Base-by-base conservation (phyloP, 1,140 invertebrate genomes). In the Homalodisca vitripennis region DNA sequence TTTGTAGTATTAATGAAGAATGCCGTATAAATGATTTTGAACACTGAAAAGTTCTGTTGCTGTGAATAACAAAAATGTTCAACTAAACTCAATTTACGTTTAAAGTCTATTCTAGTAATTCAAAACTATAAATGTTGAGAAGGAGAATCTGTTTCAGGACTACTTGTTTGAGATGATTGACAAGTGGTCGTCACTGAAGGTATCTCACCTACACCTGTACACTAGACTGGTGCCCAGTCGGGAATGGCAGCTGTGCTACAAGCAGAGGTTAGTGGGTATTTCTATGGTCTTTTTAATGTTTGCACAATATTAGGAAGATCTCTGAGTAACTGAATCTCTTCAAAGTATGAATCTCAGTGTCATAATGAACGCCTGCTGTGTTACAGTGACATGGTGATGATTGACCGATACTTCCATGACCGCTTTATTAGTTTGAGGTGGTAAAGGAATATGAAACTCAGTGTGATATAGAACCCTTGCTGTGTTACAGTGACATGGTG, bases 191-290 rank as follows among this genome's bases (percentile, higher is more conserved):
- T 82, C 82, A 0, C 79, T 89, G n/a, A 89, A 88, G 78, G 79
- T 88, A 24, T 88, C 86, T 69, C 84, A 86, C 72, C 60, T 86
- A 10, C 85, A 86, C 75, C 75, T 86, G 2, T 84, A 85, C 48
- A 81, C 82, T n/a, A 77, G 84, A 70, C 73, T 86, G 20, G 78
- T 79, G 6, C 77, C 82, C 1, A 80, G 80, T 70, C 79, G 80
- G 65, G 80, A 83, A 27, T 83, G 83, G 83, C 80, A 84, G 32
- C 73, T 84, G 14, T 81, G 82, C 55, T 85, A 84, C 66, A 78
- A 82, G 0, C 82, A 82, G 72, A 82, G 83, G 83, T 84, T 78
- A 70, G 47, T 69, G 27, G 47, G 3, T 31, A 30, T 64, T 30
- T 1, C 3, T 30, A 17, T 31, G 17, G 6, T 10, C 34, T 41